phyloP scores from a whole-genome alignment of 2,888 invertebrate species.

The Tinea pellionella region DNA sequence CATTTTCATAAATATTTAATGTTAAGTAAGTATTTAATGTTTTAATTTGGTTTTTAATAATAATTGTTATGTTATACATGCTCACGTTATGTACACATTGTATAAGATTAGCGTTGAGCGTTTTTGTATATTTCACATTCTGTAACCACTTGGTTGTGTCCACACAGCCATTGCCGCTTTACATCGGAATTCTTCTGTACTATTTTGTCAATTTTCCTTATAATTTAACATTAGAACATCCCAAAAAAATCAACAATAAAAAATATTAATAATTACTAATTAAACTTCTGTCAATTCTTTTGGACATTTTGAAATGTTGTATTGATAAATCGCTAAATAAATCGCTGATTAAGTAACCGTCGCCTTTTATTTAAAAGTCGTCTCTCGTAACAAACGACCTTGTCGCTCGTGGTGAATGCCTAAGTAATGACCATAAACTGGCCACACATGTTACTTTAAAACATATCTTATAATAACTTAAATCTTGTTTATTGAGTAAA shows the following conservation, averaged over 20 bases:
- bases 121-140: not conserved
- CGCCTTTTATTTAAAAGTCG: not conserved
- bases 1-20: not conserved
- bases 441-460: not conserved
- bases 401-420: conserved; percentile 44
- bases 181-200: too few species aligned
- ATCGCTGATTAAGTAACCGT: too few species aligned
- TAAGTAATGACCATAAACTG: conserved; percentile 31
- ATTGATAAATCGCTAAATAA: too few species aligned
- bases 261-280: too few species aligned
- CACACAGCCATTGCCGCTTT: too few species aligned
- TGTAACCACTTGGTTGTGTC: too few species aligned
- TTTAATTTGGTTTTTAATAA: not conserved
- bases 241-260: too few species aligned
- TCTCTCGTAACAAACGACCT: conserved; percentile 33
- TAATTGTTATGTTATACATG: not conserved
- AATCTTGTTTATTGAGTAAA: too few species aligned
- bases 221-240: too few species aligned
- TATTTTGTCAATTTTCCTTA: too few species aligned
- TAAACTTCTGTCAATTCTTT: too few species aligned
- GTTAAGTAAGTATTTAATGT: not conserved
- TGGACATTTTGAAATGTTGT: too few species aligned
- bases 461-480: not conserved
- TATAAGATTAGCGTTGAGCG: not conserved
- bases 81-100: not conserved